A percentile compares a stretch with the other conserved stretches of the same genome.
phyloP scores from a whole-genome alignment of 2,888 invertebrate genomes.

The Metopia argyrocephala region DNA sequence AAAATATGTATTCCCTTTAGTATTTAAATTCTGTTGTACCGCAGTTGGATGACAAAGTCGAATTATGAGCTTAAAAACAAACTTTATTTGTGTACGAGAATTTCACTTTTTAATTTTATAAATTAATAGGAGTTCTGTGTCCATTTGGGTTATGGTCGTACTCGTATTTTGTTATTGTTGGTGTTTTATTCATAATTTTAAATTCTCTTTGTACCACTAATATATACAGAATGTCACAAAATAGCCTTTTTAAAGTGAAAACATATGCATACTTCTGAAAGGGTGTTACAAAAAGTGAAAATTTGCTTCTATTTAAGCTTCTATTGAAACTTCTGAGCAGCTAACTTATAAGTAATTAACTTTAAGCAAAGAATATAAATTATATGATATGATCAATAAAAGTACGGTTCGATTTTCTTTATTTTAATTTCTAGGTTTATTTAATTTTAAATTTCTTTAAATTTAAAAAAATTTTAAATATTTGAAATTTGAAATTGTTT shows the following conservation, averaged over 20 bases:
- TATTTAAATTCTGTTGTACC: background rate
- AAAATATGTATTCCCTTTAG: background rate
- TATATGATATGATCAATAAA: too few relatives aligned
- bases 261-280: conserved; percentile 25
- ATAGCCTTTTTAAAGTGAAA: conserved; percentile 11
- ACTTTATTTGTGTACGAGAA: background rate
- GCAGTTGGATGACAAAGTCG: background rate
- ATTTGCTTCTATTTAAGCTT: too few relatives aligned
- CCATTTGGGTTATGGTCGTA: conserved; percentile 24
- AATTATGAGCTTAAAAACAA: background rate
- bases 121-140: background rate
- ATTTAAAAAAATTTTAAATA: too few relatives aligned
- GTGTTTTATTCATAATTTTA: conserved; percentile 46
- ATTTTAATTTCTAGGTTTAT: too few relatives aligned
- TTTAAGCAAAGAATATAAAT: too few relatives aligned
- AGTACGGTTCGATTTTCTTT: too few relatives aligned
- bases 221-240: conserved; percentile 47
- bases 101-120: conserved; percentile 4
- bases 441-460: too few relatives aligned
- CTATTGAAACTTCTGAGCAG: too few relatives aligned
- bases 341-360: too few relatives aligned
- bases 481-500: too few relatives aligned
- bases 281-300: background rate
- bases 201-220: conserved; percentile 54
- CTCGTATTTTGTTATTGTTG: conserved; percentile 16